Evolutionary conservation across 1,140 invertebrate genomes (phyloP).

Genomic region (Euschistus heros): DNA sequence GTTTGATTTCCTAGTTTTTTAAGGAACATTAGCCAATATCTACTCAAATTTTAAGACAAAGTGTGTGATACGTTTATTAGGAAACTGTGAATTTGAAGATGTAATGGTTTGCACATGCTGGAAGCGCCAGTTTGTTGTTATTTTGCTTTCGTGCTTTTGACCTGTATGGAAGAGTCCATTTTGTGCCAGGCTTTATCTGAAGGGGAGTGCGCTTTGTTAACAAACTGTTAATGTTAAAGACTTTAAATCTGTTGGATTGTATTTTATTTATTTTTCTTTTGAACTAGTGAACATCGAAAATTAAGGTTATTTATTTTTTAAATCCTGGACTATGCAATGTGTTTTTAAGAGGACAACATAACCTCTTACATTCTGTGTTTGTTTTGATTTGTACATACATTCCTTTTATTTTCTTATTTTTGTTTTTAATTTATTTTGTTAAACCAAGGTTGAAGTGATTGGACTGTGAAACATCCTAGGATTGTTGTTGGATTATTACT

Average conservation of each 20-base stretch:
- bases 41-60: background rate
- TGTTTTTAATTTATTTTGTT: too few relatives aligned
- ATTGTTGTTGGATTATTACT: too few relatives aligned
- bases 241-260: background rate
- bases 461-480: too few relatives aligned
- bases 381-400: slow-evolving; percentile 12
- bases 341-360: background rate
- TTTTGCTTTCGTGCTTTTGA: slow-evolving; percentile 30
- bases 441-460: too few relatives aligned
- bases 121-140: slow-evolving; percentile 29
- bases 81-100: slow-evolving; percentile 7
- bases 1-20: slow-evolving; percentile 18
- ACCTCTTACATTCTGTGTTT: slow-evolving; percentile 12
- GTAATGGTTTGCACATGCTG: slow-evolving; percentile 16
- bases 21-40: slow-evolving; percentile 16
- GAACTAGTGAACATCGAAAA: background rate
- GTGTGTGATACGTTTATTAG: background rate
- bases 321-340: background rate
- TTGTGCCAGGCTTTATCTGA: slow-evolving; percentile 22
- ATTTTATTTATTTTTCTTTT: slow-evolving; percentile 4
- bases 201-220: slow-evolving; percentile 22
- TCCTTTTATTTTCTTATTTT: background rate
- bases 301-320: slow-evolving; percentile 1
- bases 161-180: slow-evolving; percentile 29
- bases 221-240: slow-evolving; percentile 5